phyloP scores from a whole-genome alignment of 2,113 vertebrate genomes.

The Saccopteryx leptura region DNA sequence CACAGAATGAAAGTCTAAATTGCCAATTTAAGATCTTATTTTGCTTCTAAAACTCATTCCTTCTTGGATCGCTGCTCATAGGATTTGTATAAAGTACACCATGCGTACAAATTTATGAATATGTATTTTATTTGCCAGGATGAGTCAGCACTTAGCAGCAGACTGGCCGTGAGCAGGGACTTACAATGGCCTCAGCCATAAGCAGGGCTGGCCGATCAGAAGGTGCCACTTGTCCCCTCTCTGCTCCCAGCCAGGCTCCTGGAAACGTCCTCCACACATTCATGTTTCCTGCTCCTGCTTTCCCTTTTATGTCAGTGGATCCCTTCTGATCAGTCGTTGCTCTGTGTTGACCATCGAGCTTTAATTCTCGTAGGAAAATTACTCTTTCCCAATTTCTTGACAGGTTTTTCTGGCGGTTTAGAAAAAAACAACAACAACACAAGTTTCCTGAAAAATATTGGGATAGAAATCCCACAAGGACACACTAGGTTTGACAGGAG shows the following conservation, averaged over 20 bases:
- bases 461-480: neutral
- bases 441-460: neutral
- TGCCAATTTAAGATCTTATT: slow-evolving; percentile 5
- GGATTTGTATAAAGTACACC: neutral
- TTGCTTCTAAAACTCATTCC: slow-evolving; percentile 32
- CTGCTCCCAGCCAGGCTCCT: neutral
- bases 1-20: slow-evolving; percentile 33
- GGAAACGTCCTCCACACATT: neutral
- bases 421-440: neutral
- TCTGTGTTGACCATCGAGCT: neutral
- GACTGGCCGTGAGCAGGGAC: neutral
- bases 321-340: neutral
- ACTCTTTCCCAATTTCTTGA: slow-evolving; percentile 2
- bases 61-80: neutral
- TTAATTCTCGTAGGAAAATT: neutral
- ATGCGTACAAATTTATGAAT: slow-evolving; percentile 6
- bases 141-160: neutral
- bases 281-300: neutral
- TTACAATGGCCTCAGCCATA: neutral
- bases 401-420: neutral
- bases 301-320: neutral
- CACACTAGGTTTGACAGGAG: slow-evolving; percentile 14
- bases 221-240: neutral
- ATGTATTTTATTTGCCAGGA: slow-evolving; percentile 43
- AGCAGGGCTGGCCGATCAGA: neutral